Percentiles rank a stretch among this genome's conserved stretches.
Conservation (phyloP, 2,888 invertebrate species). For the Chorisops tibialis region DNA sequence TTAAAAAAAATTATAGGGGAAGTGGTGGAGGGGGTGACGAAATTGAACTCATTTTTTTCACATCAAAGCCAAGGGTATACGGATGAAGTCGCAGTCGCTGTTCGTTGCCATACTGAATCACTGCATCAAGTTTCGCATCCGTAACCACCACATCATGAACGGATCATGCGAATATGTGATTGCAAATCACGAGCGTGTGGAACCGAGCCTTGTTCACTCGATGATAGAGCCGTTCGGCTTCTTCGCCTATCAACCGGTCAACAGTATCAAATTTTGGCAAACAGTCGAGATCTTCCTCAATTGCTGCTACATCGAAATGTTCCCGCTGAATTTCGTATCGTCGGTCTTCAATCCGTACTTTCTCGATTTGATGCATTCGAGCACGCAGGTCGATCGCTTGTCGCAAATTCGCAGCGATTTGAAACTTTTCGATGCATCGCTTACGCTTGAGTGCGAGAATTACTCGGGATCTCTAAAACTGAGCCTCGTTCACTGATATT, state of each 20-base stretch:
- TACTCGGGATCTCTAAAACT: slow-evolving; percentile 60
- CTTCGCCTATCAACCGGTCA: slow-evolving; percentile 57
- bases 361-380: slow-evolving; percentile 55
- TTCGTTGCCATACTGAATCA: slow-evolving; percentile 61
- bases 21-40: too few species aligned
- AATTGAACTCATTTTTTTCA: too few species aligned
- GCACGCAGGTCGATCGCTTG: slow-evolving; percentile 48
- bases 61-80: slow-evolving; percentile 55
- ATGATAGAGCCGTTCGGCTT: slow-evolving; percentile 62
- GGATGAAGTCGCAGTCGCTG: slow-evolving; percentile 56
- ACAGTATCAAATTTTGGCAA: slow-evolving; percentile 57
- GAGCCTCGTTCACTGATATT: slow-evolving; percentile 57
- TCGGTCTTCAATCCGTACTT: slow-evolving; percentile 62
- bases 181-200: slow-evolving; percentile 52
- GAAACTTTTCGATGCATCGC: slow-evolving; percentile 61
- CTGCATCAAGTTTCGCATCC: slow-evolving; percentile 58
- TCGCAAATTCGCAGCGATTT: slow-evolving; percentile 56
- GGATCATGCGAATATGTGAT: slow-evolving; percentile 59
- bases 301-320: slow-evolving; percentile 61
- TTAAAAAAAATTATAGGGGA: too few species aligned
- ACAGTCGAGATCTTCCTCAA: slow-evolving; percentile 61
- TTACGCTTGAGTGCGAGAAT: slow-evolving; percentile 61
- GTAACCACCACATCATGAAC: slow-evolving; percentile 58
- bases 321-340: slow-evolving; percentile 60
- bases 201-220: slow-evolving; percentile 56